phyloP scores from a whole-genome alignment of 1,140 invertebrate species.

The Mycetomoellerius zeteki region DNA sequence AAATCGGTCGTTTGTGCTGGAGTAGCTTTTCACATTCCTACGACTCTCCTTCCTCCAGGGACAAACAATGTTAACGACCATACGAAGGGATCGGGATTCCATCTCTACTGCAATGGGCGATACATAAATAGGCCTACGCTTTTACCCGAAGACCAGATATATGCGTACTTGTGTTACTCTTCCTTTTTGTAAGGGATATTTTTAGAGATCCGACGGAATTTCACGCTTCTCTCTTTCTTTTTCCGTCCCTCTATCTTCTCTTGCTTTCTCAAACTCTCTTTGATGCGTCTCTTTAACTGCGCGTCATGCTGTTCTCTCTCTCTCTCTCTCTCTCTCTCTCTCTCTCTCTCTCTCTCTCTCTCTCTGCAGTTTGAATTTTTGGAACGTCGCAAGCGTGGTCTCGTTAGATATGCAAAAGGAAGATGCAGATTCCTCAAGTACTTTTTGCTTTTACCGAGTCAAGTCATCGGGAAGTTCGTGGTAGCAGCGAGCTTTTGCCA shows the following conservation, averaged over 20 bases:
- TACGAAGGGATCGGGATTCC: constrained; percentile 72
- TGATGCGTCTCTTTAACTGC: constrained; percentile 28
- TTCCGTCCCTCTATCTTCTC: constrained; percentile 18
- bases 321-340: not conserved
- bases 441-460: constrained; percentile 1
- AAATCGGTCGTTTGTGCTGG: constrained; percentile 61
- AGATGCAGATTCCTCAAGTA: not conserved
- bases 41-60: constrained; percentile 57
- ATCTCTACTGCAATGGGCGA: constrained; percentile 58
- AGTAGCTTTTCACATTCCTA: constrained; percentile 76
- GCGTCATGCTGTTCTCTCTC: not conserved
- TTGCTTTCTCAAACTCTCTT: constrained; percentile 26
- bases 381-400: constrained; percentile 10
- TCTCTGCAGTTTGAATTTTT: constrained; percentile 29
- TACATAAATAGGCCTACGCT: constrained; percentile 77
- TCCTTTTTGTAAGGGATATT: constrained; percentile 74
- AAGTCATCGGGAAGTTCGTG: constrained; percentile 25
- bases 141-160: constrained; percentile 66
- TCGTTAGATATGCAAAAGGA: constrained; percentile 35
- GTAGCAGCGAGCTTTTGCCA: not conserved
- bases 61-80: constrained; percentile 79
- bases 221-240: constrained; percentile 54
- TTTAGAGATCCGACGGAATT: constrained; percentile 76
- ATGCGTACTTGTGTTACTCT: constrained; percentile 70
- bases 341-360: not conserved